Conservation (phyloP, 2,113 vertebrate species). For the Chloebia gouldiae region DNA sequence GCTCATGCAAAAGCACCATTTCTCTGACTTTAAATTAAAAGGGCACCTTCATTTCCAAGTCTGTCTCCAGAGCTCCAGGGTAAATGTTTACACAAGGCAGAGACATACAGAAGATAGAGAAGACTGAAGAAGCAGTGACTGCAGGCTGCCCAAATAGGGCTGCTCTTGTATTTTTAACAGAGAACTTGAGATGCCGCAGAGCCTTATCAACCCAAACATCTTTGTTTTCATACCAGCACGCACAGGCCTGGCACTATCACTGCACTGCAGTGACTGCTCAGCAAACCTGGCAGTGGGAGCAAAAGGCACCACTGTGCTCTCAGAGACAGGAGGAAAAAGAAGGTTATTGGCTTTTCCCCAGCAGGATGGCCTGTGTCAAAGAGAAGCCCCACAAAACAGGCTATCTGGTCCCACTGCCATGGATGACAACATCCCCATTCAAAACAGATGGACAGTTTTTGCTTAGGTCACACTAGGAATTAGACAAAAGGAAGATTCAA, state of each 20-base stretch:
- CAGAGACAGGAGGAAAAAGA: not conserved
- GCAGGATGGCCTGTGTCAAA: not conserved
- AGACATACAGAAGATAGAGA: not conserved
- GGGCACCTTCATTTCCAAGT: constrained; percentile 28
- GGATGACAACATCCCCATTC: not conserved
- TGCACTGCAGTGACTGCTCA: not conserved
- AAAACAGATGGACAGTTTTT: not conserved
- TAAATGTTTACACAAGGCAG: constrained; percentile 49
- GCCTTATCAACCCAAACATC: constrained; percentile 43
- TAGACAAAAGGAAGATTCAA: not conserved
- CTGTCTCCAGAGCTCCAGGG: constrained; percentile 10
- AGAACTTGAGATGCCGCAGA: not conserved
- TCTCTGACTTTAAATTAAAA: constrained; percentile 29
- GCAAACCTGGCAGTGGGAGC: not conserved
- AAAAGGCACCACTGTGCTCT: not conserved
- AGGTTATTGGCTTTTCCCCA: not conserved
- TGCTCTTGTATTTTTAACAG: constrained; percentile 5
- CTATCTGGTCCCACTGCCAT: not conserved
- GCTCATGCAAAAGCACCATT: constrained; percentile 3
- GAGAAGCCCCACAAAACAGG: not conserved
- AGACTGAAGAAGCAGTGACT: not conserved
- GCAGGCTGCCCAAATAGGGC: constrained; percentile 6
- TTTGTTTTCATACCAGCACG: not conserved
- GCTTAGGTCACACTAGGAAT: not conserved
- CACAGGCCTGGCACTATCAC: not conserved